A percentile compares a stretch with the other conserved stretches of the same genome.
phyloP scores from a whole-genome alignment of 2,797 vertebrate genomes.

The Yasuhikotakia modesta region DNA sequence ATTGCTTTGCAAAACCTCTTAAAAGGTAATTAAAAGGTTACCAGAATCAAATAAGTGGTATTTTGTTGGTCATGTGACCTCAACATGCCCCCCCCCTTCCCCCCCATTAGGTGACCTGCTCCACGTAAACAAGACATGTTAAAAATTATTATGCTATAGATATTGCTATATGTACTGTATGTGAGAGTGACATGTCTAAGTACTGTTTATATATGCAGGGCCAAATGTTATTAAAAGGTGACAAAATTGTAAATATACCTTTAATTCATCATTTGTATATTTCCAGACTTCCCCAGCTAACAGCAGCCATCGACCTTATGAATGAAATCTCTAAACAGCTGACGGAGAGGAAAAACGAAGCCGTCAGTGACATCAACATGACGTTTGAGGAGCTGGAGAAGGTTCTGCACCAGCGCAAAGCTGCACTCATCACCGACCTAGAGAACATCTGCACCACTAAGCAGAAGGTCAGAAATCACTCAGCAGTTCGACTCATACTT shows the following conservation, averaged over 20 bases:
- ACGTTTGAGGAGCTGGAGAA: conserved; percentile 91
- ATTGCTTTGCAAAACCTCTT: too few relatives aligned
- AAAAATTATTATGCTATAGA: too few relatives aligned
- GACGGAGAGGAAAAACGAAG: conserved; percentile 84
- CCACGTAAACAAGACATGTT: too few relatives aligned
- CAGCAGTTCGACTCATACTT: not conserved
- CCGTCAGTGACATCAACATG: conserved; percentile 83
- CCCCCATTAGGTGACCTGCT: too few relatives aligned
- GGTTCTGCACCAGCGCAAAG: conserved; percentile 86
- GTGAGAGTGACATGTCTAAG: too few relatives aligned
- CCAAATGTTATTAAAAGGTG: not conserved
- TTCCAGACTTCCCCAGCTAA: conserved; percentile 87
- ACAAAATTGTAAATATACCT: not conserved
- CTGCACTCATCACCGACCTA: conserved; percentile 86
- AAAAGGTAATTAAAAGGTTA: too few relatives aligned
- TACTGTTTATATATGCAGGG: too few relatives aligned
- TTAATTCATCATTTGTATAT: not conserved
- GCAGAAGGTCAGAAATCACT: conserved; percentile 81
- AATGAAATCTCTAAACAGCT: conserved; percentile 90
- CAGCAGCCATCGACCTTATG: conserved; percentile 87
- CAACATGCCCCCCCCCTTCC: too few relatives aligned
- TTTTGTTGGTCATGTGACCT: too few relatives aligned
- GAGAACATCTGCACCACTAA: conserved; percentile 88
- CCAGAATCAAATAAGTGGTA: too few relatives aligned
- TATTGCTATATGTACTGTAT: too few relatives aligned